Conservation (phyloP, 2,888 invertebrate species). For the Rutpela maculata region DNA sequence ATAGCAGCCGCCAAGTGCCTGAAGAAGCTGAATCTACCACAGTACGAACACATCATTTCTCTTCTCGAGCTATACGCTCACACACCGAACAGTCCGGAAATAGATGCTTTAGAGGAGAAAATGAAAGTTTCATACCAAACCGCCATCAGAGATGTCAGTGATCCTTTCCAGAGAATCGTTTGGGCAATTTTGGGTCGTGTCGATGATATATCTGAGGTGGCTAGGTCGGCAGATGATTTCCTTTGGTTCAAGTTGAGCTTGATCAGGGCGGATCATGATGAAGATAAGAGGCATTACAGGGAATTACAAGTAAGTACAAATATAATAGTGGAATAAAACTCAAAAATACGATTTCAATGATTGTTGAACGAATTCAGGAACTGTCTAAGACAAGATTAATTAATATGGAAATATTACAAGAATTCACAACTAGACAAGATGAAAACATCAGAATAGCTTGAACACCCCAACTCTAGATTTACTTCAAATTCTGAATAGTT, state of each 20-base stretch:
- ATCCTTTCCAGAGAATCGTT: slow-evolving; percentile 92
- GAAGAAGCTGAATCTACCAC: slow-evolving; percentile 82
- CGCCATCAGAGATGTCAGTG: slow-evolving; percentile 87
- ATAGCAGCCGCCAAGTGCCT: slow-evolving; percentile 88
- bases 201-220: slow-evolving; percentile 92
- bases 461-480: too few relatives aligned
- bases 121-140: slow-evolving; percentile 83
- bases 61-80: slow-evolving; percentile 84
- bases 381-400: too few relatives aligned
- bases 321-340: too few relatives aligned
- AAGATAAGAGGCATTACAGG: slow-evolving; percentile 78
- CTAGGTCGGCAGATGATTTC: slow-evolving; percentile 95
- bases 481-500: too few relatives aligned
- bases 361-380: too few relatives aligned
- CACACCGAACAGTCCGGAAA: slow-evolving; percentile 81
- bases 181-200: slow-evolving; percentile 93
- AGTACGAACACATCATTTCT: slow-evolving; percentile 85
- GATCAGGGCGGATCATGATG: slow-evolving; percentile 79
- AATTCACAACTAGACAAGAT: too few relatives aligned
- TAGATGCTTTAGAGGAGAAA: slow-evolving; percentile 85
- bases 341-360: too few relatives aligned
- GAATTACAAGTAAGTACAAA: slow-evolving; percentile 78
- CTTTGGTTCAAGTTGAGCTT: slow-evolving; percentile 94
- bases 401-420: too few relatives aligned
- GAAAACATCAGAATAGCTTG: too few relatives aligned